These are phyloP conservation scores for Catostomus latipinnis DNA, from an alignment of 2,797 vertebrate genomes.

Conservation along the genomic window DNA sequence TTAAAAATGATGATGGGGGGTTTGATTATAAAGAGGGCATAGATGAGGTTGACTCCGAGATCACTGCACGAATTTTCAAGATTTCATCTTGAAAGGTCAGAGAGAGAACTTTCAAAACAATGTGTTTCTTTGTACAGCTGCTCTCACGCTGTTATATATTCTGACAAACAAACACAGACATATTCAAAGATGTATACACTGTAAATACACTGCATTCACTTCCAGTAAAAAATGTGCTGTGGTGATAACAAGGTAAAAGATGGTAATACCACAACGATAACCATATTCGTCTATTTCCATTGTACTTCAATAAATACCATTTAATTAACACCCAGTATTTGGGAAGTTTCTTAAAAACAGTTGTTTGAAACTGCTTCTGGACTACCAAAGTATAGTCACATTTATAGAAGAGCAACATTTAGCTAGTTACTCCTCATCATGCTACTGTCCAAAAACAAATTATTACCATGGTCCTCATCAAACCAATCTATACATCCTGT, in stretches of 20 bases:
- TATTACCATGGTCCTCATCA: neutral
- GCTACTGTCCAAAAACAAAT: too few species aligned
- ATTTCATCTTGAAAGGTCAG: conserved; percentile 40
- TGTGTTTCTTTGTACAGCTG: conserved; percentile 4
- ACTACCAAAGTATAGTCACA: too few species aligned
- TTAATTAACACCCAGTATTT: too few species aligned
- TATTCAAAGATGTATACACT: neutral
- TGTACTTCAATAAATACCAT: too few species aligned
- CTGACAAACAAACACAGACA: neutral
- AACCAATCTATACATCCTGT: neutral
- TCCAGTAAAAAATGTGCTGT: neutral
- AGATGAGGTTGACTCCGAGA: conserved; percentile 28
- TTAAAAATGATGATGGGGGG: conserved; percentile 13
- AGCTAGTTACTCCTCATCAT: too few species aligned
- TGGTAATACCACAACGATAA: too few species aligned
- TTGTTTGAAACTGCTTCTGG: too few species aligned
- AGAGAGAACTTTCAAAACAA: conserved; percentile 15
- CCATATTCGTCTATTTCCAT: too few species aligned
- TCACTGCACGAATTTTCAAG: neutral
- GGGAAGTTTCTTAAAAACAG: too few species aligned
- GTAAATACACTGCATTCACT: neutral
- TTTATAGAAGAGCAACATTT: too few species aligned
- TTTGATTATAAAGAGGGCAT: conserved; percentile 19
- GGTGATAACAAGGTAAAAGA: neutral
- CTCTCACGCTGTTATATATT: conserved; percentile 4